These are phyloP conservation scores for Bombus affinis DNA, from an alignment of 1,140 invertebrate genomes.

Conservation along the genomic window DNA sequence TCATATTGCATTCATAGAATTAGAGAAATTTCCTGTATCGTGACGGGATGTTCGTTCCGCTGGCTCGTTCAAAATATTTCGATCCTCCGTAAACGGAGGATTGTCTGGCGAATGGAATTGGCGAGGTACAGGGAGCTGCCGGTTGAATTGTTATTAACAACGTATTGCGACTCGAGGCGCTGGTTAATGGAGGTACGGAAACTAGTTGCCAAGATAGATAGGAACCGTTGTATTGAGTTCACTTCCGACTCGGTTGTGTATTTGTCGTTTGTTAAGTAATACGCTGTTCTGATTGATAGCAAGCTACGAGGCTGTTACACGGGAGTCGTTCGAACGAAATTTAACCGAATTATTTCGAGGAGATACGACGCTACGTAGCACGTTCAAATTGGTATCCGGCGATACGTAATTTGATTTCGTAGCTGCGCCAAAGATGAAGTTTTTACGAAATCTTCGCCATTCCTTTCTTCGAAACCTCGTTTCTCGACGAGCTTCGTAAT, in stretches of 20 bases:
- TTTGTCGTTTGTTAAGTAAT: slow-evolving; percentile 64
- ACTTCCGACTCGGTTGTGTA: slow-evolving; percentile 46
- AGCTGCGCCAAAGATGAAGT: background rate
- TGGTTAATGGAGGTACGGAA: slow-evolving; percentile 40
- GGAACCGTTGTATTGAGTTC: slow-evolving; percentile 51
- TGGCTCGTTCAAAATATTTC: slow-evolving; percentile 1
- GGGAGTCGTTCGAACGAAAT: background rate
- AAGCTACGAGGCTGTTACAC: background rate
- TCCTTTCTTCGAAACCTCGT: no score
- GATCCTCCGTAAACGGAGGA: background rate
- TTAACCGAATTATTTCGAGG: background rate
- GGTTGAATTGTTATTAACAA: slow-evolving; percentile 40
- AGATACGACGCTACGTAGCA: background rate
- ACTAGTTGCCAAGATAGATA: slow-evolving; percentile 60
- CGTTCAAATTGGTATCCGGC: background rate
- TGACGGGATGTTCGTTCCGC: background rate
- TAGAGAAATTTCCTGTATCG: slow-evolving; percentile 10
- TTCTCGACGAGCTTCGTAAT: background rate
- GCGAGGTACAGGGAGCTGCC: background rate
- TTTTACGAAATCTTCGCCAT: background rate
- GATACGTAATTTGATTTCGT: background rate
- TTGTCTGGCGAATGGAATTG: background rate
- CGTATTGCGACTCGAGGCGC: slow-evolving; percentile 15
- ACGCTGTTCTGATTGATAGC: slow-evolving; percentile 22
- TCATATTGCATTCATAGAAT: slow-evolving; percentile 18